Percentiles rank a stretch among this genome's conserved stretches.
phyloP scores from a whole-genome alignment of 1,140 invertebrate species.

The Drosophila bocqueti region DNA sequence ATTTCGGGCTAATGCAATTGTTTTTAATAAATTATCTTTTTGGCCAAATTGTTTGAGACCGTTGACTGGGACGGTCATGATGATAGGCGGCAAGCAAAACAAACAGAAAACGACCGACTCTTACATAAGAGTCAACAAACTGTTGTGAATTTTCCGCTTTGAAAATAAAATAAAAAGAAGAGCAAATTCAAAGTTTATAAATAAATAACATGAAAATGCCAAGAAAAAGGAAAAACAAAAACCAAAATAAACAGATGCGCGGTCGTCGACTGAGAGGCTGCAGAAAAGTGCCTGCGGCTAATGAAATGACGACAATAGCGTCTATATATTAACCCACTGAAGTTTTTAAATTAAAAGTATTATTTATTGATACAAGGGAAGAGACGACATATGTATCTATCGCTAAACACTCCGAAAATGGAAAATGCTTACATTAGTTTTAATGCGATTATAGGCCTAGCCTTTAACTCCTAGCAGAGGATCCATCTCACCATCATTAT shows the following conservation, averaged over 20 bases:
- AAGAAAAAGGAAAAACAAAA: slow-evolving; percentile 44
- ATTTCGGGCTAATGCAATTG: slow-evolving; percentile 50
- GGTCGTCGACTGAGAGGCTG: slow-evolving; percentile 54
- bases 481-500: too few relatives aligned
- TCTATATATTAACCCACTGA: slow-evolving; percentile 29
- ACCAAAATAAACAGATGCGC: slow-evolving; percentile 73
- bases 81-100: slow-evolving; percentile 20
- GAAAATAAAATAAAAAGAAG: slow-evolving; percentile 23
- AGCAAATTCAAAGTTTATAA: slow-evolving; percentile 53
- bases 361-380: not conserved
- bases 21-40: slow-evolving; percentile 66
- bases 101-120: slow-evolving; percentile 40
- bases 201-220: slow-evolving; percentile 70
- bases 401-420: too few relatives aligned
- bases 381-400: too few relatives aligned
- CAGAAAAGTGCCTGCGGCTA: slow-evolving; percentile 15
- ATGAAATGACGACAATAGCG: slow-evolving; percentile 47
- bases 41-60: slow-evolving; percentile 45
- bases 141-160: slow-evolving; percentile 50
- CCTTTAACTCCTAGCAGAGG: too few relatives aligned
- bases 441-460: too few relatives aligned
- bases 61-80: slow-evolving; percentile 25
- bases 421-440: too few relatives aligned
- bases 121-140: slow-evolving; percentile 80
- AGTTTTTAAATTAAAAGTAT: not conserved